Evolutionary conservation across 2,797 vertebrate species (phyloP).

Genomic region (Aplochiton taeniatus): DNA sequence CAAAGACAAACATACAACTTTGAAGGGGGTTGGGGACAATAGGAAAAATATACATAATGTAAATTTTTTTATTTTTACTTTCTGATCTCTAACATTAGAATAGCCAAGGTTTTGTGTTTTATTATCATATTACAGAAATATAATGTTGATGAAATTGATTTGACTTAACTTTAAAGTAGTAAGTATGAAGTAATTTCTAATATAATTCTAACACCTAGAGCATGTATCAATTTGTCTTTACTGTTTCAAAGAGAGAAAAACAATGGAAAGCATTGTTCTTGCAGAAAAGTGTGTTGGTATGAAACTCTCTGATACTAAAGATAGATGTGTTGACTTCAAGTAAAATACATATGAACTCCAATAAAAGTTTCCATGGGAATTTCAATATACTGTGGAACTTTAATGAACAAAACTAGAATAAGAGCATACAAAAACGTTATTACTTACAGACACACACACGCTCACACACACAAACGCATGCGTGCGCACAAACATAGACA

Average conservation of each 20-base stretch:
- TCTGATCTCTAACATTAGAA: not conserved
- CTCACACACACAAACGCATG: not conserved
- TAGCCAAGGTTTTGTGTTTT: too few relatives aligned
- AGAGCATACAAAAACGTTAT: too few relatives aligned
- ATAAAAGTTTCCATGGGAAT: conserved; percentile 12
- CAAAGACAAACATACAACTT: conserved; percentile 10
- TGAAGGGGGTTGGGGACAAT: not conserved
- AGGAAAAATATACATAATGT: not conserved
- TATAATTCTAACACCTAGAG: too few relatives aligned
- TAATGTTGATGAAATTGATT: too few relatives aligned
- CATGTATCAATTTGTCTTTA: conserved; percentile 44
- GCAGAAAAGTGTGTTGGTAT: conserved; percentile 1
- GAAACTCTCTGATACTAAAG: conserved; percentile 32
- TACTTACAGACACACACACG: not conserved
- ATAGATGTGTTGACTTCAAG: conserved; percentile 59
- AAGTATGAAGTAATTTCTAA: too few relatives aligned
- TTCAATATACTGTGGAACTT: too few relatives aligned
- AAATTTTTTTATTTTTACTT: not conserved
- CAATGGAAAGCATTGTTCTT: conserved; percentile 31
- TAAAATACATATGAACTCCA: conserved; percentile 63
- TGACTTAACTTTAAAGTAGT: too few relatives aligned
- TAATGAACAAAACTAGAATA: too few relatives aligned
- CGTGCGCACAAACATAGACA: not conserved
- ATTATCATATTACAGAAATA: too few relatives aligned
- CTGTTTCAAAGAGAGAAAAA: too few relatives aligned